These are phyloP conservation scores for Strix uralensis DNA, from an alignment of 2,113 vertebrate genomes.

Conservation along the genomic window DNA sequence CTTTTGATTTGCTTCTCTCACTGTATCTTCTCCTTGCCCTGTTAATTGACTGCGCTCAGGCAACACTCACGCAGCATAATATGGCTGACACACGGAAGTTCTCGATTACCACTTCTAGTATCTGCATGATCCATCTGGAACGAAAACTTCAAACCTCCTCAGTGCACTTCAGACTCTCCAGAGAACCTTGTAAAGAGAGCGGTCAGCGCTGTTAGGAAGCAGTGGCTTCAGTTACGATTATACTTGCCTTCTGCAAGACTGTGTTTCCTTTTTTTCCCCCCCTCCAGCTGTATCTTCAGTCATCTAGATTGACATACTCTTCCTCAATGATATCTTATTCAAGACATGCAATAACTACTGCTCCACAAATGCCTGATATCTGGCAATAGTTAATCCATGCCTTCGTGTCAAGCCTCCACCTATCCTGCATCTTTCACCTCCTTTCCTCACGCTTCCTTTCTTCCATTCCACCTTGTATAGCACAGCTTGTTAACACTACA, in stretches of 20 bases:
- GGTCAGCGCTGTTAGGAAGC: background rate
- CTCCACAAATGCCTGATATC: background rate
- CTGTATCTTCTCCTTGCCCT: background rate
- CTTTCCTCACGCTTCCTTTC: background rate
- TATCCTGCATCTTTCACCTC: background rate
- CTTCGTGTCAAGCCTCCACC: background rate
- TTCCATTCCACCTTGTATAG: background rate
- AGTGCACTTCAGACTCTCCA: background rate
- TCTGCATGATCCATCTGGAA: background rate
- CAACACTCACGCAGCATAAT: background rate
- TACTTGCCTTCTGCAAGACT: background rate
- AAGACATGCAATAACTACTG: background rate
- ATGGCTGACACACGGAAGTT: background rate
- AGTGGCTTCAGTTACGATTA: background rate
- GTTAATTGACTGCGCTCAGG: background rate
- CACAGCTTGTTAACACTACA: background rate
- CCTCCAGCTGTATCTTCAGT: background rate
- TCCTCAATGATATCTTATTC: background rate
- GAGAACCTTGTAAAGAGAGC: background rate
- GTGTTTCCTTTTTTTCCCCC: background rate
- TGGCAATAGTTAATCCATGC: background rate
- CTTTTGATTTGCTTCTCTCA: background rate
- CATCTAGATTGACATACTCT: background rate
- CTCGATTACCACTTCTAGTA: background rate
- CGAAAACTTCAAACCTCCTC: background rate